Evolutionary conservation across 2,113 vertebrate genomes (phyloP).

Genomic region (Pholis gunnellus): DNA sequence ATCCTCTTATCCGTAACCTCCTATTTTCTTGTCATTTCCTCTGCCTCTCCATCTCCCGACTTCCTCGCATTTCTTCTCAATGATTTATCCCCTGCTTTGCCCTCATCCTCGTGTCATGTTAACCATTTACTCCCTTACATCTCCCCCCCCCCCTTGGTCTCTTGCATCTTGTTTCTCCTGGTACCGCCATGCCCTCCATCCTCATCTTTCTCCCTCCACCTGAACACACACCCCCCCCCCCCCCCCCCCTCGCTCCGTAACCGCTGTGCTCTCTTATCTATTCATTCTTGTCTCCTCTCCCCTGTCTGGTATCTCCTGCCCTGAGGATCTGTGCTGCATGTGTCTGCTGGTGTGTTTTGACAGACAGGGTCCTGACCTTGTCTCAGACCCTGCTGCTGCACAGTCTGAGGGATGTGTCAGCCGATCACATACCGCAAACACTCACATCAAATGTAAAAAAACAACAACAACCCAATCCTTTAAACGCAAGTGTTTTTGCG

Average conservation of each 20-base stretch:
- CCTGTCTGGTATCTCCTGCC: conserved; percentile 61
- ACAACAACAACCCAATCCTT: background rate
- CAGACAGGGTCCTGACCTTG: conserved; percentile 70
- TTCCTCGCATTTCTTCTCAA: conserved; percentile 18
- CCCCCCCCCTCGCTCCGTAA: background rate
- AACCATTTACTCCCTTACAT: conserved; percentile 26
- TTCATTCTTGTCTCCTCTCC: conserved; percentile 65
- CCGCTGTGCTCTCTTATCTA: conserved; percentile 60
- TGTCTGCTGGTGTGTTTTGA: conserved; percentile 70
- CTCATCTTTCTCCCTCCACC: conserved; percentile 12
- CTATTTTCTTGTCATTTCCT: conserved; percentile 61
- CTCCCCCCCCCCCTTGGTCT: background rate
- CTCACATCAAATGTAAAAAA: conserved; percentile 15
- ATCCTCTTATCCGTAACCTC: conserved; percentile 59
- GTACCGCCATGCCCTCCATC: conserved; percentile 31
- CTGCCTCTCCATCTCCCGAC: conserved; percentile 16
- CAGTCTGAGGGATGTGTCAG: conserved; percentile 60
- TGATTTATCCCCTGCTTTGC: conserved; percentile 29
- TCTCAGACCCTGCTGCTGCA: conserved; percentile 60
- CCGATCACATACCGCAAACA: conserved; percentile 35
- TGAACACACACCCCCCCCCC: background rate
- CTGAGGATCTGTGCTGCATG: conserved; percentile 69
- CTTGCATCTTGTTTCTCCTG: conserved; percentile 44
- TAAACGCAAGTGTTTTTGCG: background rate
- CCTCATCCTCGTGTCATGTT: conserved; percentile 15